phyloP scores from a whole-genome alignment of 2,113 vertebrate genomes.

The Sebastes fasciatus region DNA sequence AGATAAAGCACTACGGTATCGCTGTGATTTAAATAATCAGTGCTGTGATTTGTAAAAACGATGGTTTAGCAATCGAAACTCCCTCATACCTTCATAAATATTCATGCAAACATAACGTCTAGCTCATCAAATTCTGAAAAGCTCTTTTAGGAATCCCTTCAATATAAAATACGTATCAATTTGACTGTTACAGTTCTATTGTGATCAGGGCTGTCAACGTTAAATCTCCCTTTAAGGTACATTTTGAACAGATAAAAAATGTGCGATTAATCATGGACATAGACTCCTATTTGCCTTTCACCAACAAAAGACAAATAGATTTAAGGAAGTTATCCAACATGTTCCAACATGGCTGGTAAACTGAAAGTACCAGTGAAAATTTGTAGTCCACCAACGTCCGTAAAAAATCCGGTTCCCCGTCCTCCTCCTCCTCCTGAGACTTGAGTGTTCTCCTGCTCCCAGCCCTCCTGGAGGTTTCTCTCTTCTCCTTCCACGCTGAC shows the following conservation, averaged over 20 bases:
- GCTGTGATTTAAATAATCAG: background rate
- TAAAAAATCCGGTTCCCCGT: background rate
- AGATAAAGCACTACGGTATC: background rate
- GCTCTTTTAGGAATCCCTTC: too few species aligned
- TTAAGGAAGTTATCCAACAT: background rate
- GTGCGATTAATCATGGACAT: too few species aligned
- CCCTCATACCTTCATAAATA: background rate
- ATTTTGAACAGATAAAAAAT: too few species aligned
- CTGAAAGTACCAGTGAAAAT: background rate
- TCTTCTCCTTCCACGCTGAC: background rate
- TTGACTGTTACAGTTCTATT: too few species aligned
- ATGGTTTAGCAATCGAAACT: background rate
- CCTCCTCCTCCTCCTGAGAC: background rate
- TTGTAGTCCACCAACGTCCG: background rate
- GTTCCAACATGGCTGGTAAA: background rate
- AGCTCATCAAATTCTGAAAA: background rate
- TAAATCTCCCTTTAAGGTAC: too few species aligned
- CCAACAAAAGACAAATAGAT: background rate
- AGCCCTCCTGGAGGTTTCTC: constrained; percentile 5
- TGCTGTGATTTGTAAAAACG: background rate
- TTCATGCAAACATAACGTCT: background rate
- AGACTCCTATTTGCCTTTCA: too few species aligned
- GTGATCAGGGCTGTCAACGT: too few species aligned
- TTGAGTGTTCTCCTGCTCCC: background rate
- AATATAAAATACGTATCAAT: too few species aligned